Conservation (phyloP, 1,140 invertebrate genomes). For the Drosophila auraria region DNA sequence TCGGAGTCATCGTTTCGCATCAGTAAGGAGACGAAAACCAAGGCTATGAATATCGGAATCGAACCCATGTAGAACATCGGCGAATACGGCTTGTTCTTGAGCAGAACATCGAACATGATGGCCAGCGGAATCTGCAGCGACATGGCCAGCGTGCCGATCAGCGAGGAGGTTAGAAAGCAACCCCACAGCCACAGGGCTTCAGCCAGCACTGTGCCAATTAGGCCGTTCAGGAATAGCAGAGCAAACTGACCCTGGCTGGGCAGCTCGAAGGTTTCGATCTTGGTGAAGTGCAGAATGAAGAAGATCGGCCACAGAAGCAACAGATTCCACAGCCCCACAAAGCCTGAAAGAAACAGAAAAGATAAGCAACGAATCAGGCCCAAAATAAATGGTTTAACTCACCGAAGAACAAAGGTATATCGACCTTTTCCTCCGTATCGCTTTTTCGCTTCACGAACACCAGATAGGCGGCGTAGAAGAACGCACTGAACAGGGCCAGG, state of each 20-base stretch:
- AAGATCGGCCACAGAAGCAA: conserved; percentile 94
- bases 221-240: conserved; percentile 92
- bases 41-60: conserved; percentile 91
- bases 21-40: conserved; percentile 91
- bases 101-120: conserved; percentile 92
- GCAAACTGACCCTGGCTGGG: conserved; percentile 92
- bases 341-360: conserved; percentile 87
- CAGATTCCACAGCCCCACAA: conserved; percentile 94
- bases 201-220: conserved; percentile 94
- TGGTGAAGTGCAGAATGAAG: conserved; percentile 92
- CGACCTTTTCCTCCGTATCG: conserved; percentile 94
- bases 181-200: conserved; percentile 96
- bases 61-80: conserved; percentile 92
- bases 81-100: conserved; percentile 91
- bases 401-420: conserved; percentile 96
- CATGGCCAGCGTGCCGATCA: conserved; percentile 93
- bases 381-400: conserved; percentile 57
- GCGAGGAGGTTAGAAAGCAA: conserved; percentile 94
- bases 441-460: conserved; percentile 93
- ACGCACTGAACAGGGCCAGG: conserved; percentile 92
- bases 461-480: conserved; percentile 94
- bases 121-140: conserved; percentile 94
- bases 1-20: conserved; percentile 95
- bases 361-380: not conserved
- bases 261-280: conserved; percentile 92